These are phyloP conservation scores for Luffia ferchaultella DNA, from an alignment of 2,888 invertebrate genomes.

Conservation along the genomic window DNA sequence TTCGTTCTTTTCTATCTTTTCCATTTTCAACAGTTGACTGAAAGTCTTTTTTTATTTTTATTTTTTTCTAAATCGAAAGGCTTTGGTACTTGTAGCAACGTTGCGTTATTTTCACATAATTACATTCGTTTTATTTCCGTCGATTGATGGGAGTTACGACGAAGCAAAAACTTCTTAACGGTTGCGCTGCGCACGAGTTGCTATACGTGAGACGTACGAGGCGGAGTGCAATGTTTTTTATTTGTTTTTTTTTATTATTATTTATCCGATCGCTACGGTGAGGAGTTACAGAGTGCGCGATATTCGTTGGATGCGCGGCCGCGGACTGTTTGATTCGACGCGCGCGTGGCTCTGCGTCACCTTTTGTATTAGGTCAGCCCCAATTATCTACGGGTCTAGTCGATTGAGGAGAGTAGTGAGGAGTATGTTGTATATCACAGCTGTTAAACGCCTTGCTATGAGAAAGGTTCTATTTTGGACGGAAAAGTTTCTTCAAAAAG, in stretches of 20 bases:
- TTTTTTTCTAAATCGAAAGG: too few relatives aligned
- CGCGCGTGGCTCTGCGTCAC: background rate
- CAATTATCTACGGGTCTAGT: background rate
- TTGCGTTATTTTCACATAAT: background rate
- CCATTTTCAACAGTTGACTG: background rate
- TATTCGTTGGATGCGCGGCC: background rate
- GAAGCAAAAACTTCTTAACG: slow-evolving; percentile 21
- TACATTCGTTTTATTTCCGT: background rate
- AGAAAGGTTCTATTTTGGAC: too few relatives aligned
- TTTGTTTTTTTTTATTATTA: background rate
- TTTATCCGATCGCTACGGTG: background rate
- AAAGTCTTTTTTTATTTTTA: too few relatives aligned
- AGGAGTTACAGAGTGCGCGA: background rate
- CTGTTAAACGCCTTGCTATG: too few relatives aligned
- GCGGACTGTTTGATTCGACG: background rate
- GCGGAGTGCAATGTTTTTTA: background rate
- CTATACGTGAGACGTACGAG: background rate
- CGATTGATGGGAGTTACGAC: background rate
- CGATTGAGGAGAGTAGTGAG: background rate
- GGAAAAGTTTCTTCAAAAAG: too few relatives aligned
- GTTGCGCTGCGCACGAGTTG: slow-evolving; percentile 3
- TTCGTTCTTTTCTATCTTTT: slow-evolving; percentile 37
- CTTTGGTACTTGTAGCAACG: background rate
- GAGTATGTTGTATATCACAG: too few relatives aligned
- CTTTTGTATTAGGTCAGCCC: background rate